These are phyloP conservation scores for Cryptocephalus primarius DNA, from an alignment of 2,888 invertebrate species.

Conservation along the genomic window DNA sequence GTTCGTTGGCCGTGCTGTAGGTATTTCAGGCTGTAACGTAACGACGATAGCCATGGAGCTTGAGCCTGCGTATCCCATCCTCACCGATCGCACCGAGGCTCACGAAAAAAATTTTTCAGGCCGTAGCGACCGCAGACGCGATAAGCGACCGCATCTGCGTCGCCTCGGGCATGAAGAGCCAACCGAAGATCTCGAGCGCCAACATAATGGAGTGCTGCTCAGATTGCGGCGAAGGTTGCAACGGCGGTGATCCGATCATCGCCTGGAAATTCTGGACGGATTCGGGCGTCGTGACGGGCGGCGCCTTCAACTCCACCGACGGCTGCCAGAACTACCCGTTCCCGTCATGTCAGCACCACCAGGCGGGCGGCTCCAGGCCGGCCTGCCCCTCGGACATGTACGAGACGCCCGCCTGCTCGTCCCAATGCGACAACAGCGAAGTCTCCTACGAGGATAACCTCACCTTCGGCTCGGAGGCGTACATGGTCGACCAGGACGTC, in stretches of 20 bases:
- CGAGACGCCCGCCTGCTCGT: constrained; percentile 5
- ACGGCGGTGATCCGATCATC: background rate
- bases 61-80: too few relatives aligned
- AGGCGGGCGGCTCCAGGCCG: constrained; percentile 1
- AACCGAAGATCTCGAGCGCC: background rate
- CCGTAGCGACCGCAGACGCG: background rate
- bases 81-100: too few relatives aligned
- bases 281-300: background rate
- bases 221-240: background rate
- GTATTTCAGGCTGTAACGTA: too few relatives aligned
- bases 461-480: constrained; percentile 1
- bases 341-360: constrained; percentile 10
- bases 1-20: too few relatives aligned
- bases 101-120: too few relatives aligned
- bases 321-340: constrained; percentile 14
- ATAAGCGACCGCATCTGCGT: background rate
- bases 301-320: constrained; percentile 26
- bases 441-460: constrained; percentile 1
- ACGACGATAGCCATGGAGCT: too few relatives aligned
- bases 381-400: background rate
- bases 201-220: background rate
- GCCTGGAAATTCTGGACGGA: background rate
- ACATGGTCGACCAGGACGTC: constrained; percentile 29
- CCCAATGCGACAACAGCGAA: constrained; percentile 23
- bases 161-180: background rate